Conservation (phyloP, 1,140 invertebrate genomes). For the Maconellicoccus hirsutus region DNA sequence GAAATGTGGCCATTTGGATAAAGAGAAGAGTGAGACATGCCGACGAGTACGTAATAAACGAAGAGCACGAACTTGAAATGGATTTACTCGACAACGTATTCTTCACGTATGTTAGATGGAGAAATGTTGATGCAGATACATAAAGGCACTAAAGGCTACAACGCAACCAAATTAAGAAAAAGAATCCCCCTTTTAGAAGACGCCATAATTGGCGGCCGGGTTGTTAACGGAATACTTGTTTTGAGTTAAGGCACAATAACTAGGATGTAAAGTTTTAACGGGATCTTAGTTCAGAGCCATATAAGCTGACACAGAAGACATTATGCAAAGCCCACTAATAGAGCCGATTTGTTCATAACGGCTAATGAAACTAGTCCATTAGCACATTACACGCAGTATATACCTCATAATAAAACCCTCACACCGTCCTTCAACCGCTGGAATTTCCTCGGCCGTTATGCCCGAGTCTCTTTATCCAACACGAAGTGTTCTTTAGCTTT, state of each 20-base stretch:
- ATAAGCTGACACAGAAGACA: conserved; percentile 12
- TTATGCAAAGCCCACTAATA: conserved; percentile 18
- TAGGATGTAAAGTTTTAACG: conserved; percentile 16
- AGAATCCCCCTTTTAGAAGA: not conserved
- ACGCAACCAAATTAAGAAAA: conserved; percentile 15
- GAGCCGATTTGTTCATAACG: conserved; percentile 14
- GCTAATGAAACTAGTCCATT: conserved; percentile 21
- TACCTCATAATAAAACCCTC: not conserved
- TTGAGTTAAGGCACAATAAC: conserved; percentile 18
- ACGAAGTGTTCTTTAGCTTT: too few species aligned
- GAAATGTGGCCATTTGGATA: too few species aligned
- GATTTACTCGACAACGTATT: not conserved
- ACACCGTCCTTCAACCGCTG: not conserved
- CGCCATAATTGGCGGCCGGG: conserved; percentile 6
- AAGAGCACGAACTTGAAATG: not conserved
- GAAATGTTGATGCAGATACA: not conserved
- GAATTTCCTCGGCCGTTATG: not conserved
- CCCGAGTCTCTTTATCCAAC: too few species aligned
- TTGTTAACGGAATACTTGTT: conserved; percentile 15
- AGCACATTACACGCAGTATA: not conserved
- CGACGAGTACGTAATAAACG: not conserved
- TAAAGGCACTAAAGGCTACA: not conserved
- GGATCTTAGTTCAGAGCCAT: conserved; percentile 15
- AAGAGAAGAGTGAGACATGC: too few species aligned
- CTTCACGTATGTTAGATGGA: not conserved